Base-by-base conservation (phyloP, 2,113 vertebrate genomes). In the Orthochromis malagaraziensis region DNA sequence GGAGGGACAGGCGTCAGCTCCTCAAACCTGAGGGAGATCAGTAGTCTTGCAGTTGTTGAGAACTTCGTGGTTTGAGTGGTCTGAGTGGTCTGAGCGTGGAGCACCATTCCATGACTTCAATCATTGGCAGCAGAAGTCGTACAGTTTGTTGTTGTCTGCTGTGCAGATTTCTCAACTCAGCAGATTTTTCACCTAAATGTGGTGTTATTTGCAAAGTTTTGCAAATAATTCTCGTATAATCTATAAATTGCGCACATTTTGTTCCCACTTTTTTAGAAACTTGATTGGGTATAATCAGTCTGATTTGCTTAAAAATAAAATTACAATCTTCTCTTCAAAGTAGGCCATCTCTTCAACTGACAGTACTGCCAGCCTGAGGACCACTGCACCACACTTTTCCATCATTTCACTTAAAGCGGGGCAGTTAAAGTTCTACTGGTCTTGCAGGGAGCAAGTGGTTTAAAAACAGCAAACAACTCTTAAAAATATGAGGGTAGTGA, bases 261-360 rank as follows among this genome's bases (percentile, higher is more conserved):
- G 19, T 53, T n/a, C 49, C 49, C 17, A 19, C 8, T 19, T 51
- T 51, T 0, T 51, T 51, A 2, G 8, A 51, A 51, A 51, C 17
- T 51, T 9, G 2, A 51, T 5, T 51, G 47, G 47, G 4, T 51
- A 51, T 51, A 51, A 51, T 19, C 47, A 19, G 47, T 51, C 47
- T 51, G 47, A 51, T 51, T 2, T 51, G 17, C 47, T 51, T 51
- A 19, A 51, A 51, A 51, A 19, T 51, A 19, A 51, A 51, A 51
- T 51, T 51, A 51, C 95, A 7, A 95, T 88, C 2, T 49, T 94
- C 81, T 95, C 90, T 42, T 97, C 96, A 91, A 96, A 97, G 49
- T 51, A 2, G 49, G 17, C 49, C 49, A 51, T 51, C 19, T 51
- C 49, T 51, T 51, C 19, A 51, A 51, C 17, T 3, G 49, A 5